Percentiles rank a stretch among this genome's conserved stretches.
These are phyloP conservation scores for Caenorhabditis imperialis DNA, from an alignment of 2,888 invertebrate species.

Conservation along the genomic window DNA sequence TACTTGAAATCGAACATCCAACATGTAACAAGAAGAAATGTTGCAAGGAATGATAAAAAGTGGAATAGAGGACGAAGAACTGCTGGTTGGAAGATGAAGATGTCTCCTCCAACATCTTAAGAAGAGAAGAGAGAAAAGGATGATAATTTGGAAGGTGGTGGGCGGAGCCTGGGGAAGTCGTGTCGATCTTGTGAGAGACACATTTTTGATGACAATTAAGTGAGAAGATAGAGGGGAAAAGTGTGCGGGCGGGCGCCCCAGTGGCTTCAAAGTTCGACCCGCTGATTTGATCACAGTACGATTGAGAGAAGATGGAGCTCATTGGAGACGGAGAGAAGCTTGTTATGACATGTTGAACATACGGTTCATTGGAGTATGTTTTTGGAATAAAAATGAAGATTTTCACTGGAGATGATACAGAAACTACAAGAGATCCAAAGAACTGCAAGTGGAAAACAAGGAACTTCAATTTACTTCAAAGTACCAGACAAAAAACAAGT, in stretches of 20 bases:
- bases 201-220: constrained; percentile 43
- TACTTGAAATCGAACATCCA: neutral
- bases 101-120: too few relatives aligned
- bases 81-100: neutral
- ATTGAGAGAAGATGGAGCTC: neutral
- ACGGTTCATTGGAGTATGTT: too few relatives aligned
- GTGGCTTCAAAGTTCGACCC: constrained; percentile 22
- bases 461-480: too few relatives aligned
- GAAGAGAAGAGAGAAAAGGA: constrained; percentile 9
- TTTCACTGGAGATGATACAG: too few relatives aligned
- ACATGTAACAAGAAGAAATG: neutral
- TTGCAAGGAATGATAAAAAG: neutral
- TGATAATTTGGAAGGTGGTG: constrained; percentile 29
- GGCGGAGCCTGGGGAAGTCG: constrained; percentile 33
- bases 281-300: constrained; percentile 1
- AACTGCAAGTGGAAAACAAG: too few relatives aligned
- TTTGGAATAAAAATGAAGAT: too few relatives aligned
- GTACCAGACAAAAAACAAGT: too few relatives aligned
- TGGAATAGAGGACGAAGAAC: neutral
- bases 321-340: too few relatives aligned
- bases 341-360: too few relatives aligned
- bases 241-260: constrained; percentile 11
- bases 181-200: constrained; percentile 1
- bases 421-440: too few relatives aligned
- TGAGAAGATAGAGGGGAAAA: constrained; percentile 1